Evolutionary conservation across 2,888 invertebrate species (phyloP), one percentile per base, ranked within the genome.

Genomic region (Acutogordius australiensis): DNA sequence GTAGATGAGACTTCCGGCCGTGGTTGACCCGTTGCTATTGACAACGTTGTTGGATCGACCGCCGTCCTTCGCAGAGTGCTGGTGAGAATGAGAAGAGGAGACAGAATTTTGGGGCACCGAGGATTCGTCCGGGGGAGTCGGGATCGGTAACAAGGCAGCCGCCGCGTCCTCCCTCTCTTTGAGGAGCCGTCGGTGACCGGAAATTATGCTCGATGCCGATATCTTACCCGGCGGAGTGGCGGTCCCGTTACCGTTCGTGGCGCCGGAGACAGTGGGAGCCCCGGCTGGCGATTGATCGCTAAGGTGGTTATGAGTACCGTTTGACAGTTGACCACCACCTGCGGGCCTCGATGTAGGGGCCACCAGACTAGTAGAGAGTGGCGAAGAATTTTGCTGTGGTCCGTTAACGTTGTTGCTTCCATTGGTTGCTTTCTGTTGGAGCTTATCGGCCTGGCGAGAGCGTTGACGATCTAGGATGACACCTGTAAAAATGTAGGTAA

Each of bases 381-480:
- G 37, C 37, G 37, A 18, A 37, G 37, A 37, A 18, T 37, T 37
- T 18, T 8, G 8, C 37, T 37, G 8, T 8, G 37, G 37, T 8
- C 18, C 18, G 18, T 8, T 13, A 18, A 18, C 18, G 18, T 37
- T 37, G 18, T 37, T 37, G 18, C 8, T 37, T 13, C 8, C 8
- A 18, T 37, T 37, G 18, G 37, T 37, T 8, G 8, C 18, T 8
- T 8, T 18, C 8, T 37, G 8, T 13, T 8, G 8, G 18, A 13
- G 8, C 18, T 37, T 37, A 37, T 37, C 51, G 51, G 8, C 23
- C 23, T 51, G 51, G 8, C 51, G 51, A 4, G 51, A 51, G 4
- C 51, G 13, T 26, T 51, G 51, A 23, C 51, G 51, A 51, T 51
- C 51, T 51, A 51, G 51, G 4, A 51, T 23, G 8, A 51, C 51